Base-by-base conservation (phyloP, 1,140 invertebrate species). In the Coelopa frigida region DNA sequence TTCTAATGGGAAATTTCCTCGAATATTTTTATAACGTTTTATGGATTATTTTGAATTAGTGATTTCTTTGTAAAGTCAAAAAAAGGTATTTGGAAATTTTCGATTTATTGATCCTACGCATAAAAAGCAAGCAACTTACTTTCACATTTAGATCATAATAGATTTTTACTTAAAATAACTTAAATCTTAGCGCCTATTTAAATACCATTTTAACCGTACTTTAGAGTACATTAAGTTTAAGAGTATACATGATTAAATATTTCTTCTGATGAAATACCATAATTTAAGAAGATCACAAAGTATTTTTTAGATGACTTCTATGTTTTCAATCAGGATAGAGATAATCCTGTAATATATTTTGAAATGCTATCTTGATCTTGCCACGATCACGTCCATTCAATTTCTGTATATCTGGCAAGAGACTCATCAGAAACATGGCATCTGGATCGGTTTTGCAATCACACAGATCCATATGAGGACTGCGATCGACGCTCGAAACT, bases 381-480 rank as follows among this genome's bases (percentile, higher is more conserved):
- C 64, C 64, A 24, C 63, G 60, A 54, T 68, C 64, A 7, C 63
- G 63, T 18, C 63, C 59, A 26, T 66, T 66, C 8, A 68, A 27
- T 32, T 66, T 68, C 47, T 67, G 61, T 42, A 68, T 68, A 36
- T 68, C 64, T 1, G 64, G 64, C 44, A 68, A 37, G 6, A 68
- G 53, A 27, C 64, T 68, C 64, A 68, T 67, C 4, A 68, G 51
- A 29, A 68, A 68, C 64, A 68, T 68, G 38, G 64, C 64, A 53
- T 68, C 64, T 10, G 64, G 57, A 53, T 68, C 64, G 26, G 59
- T 67, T 39, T 68, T 68, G 51, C 64, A 68, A 31, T 65, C 58
- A 45, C 64, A 68, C 5, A 67, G 39, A n/a, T 67, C 63, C n/a
- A 56, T 20, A 33, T 41, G 46, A n/a, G n/a, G n/a, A n/a, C n/a